Conservation (phyloP, 1,140 invertebrate species). For the Platyscapa corneri region DNA sequence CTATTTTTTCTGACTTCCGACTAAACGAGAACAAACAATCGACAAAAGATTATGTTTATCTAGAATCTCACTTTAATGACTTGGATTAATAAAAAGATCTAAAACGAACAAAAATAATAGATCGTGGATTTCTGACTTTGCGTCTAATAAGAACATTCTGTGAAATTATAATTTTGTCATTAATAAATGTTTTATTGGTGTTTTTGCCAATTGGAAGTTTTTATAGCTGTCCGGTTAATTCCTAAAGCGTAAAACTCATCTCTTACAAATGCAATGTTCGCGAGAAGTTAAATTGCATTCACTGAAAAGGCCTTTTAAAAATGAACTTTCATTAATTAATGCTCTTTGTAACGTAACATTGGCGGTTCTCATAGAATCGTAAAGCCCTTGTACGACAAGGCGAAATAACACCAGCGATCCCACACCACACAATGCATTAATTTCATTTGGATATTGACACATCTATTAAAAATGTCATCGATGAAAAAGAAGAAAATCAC, state of each 20-base stretch:
- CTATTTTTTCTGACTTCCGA: too few relatives aligned
- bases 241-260: neutral
- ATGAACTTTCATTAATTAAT: neutral
- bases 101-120: too few relatives aligned
- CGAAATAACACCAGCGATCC: neutral
- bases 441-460: neutral
- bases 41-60: too few relatives aligned
- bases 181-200: too few relatives aligned
- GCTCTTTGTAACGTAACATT: neutral
- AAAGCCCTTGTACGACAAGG: neutral
- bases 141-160: too few relatives aligned
- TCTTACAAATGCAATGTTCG: neutral
- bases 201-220: too few relatives aligned
- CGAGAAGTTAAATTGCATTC: neutral
- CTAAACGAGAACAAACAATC: too few relatives aligned
- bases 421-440: constrained; percentile 12
- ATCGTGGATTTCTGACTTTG: too few relatives aligned
- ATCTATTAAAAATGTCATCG: constrained; percentile 16
- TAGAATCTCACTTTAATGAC: too few relatives aligned
- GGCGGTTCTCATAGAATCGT: neutral
- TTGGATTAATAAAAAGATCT: too few relatives aligned
- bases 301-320: neutral
- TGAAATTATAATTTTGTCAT: too few relatives aligned
- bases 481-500: neutral
- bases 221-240: too few relatives aligned